Percentiles rank a stretch among this genome's conserved stretches.
Evolutionary conservation across 2,797 vertebrate species (phyloP).

Genomic region (Bovichtus diacanthus): DNA sequence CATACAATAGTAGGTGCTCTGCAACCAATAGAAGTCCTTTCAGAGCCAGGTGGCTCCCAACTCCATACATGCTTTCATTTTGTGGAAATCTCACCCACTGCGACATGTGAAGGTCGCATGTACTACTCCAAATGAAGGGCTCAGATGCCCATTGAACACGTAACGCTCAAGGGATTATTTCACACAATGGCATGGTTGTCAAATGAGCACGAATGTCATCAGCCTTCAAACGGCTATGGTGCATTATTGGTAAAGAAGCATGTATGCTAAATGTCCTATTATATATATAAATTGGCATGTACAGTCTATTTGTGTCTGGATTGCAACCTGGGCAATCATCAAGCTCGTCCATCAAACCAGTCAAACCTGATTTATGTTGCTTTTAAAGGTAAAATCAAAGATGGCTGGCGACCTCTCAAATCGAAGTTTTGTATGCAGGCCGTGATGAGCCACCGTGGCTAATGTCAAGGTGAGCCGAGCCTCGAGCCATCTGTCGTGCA

Average conservation of each 20-base stretch:
- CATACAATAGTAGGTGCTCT: too few species aligned
- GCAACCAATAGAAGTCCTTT: not conserved
- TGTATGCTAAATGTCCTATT: not conserved
- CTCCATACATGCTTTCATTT: not conserved
- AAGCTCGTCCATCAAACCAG: conserved; percentile 36
- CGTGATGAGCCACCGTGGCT: conserved; percentile 33
- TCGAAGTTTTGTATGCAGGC: conserved; percentile 53
- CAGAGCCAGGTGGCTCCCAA: fast-evolving
- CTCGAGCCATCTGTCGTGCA: conserved; percentile 72
- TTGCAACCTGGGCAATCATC: conserved; percentile 58
- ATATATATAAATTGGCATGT: conserved; percentile 9
- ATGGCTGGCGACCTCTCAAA: conserved; percentile 41
- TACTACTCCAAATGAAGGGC: not conserved
- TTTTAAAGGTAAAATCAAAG: conserved; percentile 51
- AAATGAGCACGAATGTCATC: conserved; percentile 30
- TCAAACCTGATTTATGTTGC: conserved; percentile 61
- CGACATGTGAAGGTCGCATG: conserved; percentile 34
- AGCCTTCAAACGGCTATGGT: conserved; percentile 28
- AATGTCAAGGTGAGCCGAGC: conserved; percentile 74
- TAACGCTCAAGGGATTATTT: conserved; percentile 40
- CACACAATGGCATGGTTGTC: not conserved
- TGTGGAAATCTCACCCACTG: not conserved
- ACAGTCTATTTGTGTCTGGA: conserved; percentile 9
- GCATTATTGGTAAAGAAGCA: not conserved
- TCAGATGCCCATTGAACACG: conserved; percentile 46